These are phyloP conservation scores for Volucella inanis DNA, from an alignment of 2,888 invertebrate species.

Conservation along the genomic window DNA sequence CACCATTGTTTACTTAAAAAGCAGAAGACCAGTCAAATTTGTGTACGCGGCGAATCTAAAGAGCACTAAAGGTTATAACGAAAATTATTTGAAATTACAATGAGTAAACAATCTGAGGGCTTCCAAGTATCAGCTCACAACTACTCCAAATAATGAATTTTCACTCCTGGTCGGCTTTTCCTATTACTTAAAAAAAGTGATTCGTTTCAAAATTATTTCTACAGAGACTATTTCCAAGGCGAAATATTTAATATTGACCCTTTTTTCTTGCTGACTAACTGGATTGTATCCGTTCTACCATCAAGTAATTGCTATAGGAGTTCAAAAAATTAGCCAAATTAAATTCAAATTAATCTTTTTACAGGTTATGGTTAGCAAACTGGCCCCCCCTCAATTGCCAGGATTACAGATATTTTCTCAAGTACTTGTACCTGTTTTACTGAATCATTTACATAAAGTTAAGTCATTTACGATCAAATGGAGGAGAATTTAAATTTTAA, in stretches of 20 bases:
- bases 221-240: neutral
- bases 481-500: slow-evolving; percentile 63
- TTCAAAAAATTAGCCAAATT: slow-evolving; percentile 58
- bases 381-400: slow-evolving; percentile 1
- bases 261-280: slow-evolving; percentile 61
- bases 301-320: slow-evolving; percentile 54
- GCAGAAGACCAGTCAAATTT: too few species aligned
- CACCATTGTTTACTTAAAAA: too few species aligned
- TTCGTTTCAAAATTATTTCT: too few species aligned
- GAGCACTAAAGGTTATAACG: too few species aligned
- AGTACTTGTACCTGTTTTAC: neutral
- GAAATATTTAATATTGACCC: slow-evolving; percentile 53
- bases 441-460: slow-evolving; percentile 31
- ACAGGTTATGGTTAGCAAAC: slow-evolving; percentile 36
- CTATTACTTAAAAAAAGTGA: too few species aligned
- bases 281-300: slow-evolving; percentile 45
- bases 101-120: too few species aligned
- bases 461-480: slow-evolving; percentile 37
- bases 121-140: too few species aligned
- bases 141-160: too few species aligned
- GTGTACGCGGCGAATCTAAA: too few species aligned
- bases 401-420: neutral
- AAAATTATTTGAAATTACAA: too few species aligned
- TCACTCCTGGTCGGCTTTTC: too few species aligned
- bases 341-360: slow-evolving; percentile 60